Evolutionary conservation across 2,888 invertebrate genomes (phyloP), one percentile per base, ranked within the genome.

Genomic region (Drosophila eohydei): DNA sequence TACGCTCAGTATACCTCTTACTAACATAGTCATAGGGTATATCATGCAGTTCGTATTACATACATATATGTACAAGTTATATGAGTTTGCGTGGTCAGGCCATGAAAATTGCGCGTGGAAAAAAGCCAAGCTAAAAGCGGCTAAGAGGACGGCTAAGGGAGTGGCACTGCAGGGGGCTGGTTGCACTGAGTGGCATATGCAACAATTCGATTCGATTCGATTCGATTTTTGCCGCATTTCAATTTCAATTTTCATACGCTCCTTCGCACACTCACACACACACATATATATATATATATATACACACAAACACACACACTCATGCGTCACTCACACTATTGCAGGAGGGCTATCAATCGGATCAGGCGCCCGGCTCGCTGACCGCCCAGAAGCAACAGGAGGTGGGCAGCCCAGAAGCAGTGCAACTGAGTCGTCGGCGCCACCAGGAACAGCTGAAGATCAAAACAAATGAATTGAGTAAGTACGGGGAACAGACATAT

Each of bases 381-480:
- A 92, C 92, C 26, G 85, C 86, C 16, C 85, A 83, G 65, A 92
- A 92, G 71, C 84, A 81, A 68, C 71, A 83, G 21, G 84, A 92
- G 43, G 80, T 87, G 55, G 91, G 91, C 57, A 91, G 83, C 28
- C 71, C 70, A 32, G 88, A 90, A 26, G 83, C 69, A 21, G 91
- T 91, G 14, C 88, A 90, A 59, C 56, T 14, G 21, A 65, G 32
- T 50, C 63, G 55, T 8, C 55, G 64, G 7, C 48, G 28, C 8
- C 58, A 67, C 26, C 50, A 58, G 52, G 55, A 73, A 32, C 70
- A 82, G 58, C 14, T 21, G 36, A 36, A 26, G 72, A 79, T 28
- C 74, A 70, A 36, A 66, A 66, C 40, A 34, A 16, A 41, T n/a
- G 43, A 56, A n/a, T 69, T 80, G 59, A 74, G 84, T 84, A 64